A percentile compares a stretch with the other conserved stretches of the same genome.
Conservation (phyloP, 2,113 vertebrate genomes). For the Rattus rattus region DNA sequence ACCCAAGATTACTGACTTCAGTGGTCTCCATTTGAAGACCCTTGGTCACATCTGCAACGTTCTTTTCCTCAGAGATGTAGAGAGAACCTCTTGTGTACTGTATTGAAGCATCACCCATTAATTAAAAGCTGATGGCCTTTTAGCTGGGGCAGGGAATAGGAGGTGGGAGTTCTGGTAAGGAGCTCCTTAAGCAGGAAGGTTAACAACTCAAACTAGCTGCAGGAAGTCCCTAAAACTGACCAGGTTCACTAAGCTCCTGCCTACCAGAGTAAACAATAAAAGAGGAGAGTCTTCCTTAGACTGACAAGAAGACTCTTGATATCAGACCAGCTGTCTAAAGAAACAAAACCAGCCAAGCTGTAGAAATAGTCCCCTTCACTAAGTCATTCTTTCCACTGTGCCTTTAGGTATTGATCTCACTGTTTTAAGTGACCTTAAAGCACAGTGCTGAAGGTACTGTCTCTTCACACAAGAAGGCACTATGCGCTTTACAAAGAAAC, state of each 20-base stretch:
- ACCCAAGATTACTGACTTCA: background rate
- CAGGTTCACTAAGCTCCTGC: background rate
- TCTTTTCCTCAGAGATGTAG: background rate
- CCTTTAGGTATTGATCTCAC: background rate
- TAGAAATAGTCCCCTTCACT: background rate
- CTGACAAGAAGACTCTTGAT: background rate
- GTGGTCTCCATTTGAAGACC: background rate
- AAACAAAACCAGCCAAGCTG: background rate
- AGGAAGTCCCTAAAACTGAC: background rate
- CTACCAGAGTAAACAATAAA: background rate
- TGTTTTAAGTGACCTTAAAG: background rate
- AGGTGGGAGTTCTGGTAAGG: too few relatives aligned
- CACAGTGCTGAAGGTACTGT: background rate
- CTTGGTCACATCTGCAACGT: background rate
- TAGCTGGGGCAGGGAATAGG: too few relatives aligned
- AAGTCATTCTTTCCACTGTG: background rate
- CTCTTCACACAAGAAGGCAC: background rate
- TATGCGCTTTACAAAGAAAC: background rate
- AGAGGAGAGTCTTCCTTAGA: background rate
- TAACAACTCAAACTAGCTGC: background rate
- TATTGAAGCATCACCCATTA: too few relatives aligned
- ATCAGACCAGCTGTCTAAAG: background rate
- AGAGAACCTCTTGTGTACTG: too few relatives aligned
- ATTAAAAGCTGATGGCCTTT: too few relatives aligned
- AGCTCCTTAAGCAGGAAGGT: background rate